Evolutionary conservation across 2,113 vertebrate species (phyloP).

Genomic region (Microcebus jonahi): DNA sequence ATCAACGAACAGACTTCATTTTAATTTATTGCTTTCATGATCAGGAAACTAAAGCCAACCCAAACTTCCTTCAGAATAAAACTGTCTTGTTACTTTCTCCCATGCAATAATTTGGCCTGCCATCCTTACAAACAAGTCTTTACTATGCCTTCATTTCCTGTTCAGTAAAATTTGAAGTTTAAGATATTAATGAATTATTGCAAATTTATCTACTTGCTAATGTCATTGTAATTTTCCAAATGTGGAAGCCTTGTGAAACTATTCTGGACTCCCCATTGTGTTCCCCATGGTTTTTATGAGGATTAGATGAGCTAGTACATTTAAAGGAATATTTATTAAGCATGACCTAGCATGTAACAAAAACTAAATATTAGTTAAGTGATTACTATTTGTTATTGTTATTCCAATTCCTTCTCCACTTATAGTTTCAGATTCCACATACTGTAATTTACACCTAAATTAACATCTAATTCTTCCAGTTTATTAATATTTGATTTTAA

Average conservation of each 20-base stretch:
- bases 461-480: neutral
- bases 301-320: neutral
- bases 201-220: neutral
- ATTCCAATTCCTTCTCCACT: neutral
- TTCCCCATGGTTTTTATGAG: neutral
- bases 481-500: neutral
- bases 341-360: neutral
- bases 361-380: neutral
- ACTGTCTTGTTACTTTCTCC: neutral
- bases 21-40: neutral
- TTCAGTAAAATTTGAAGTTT: neutral
- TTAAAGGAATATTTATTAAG: neutral
- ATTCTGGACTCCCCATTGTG: neutral
- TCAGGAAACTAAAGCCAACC: neutral
- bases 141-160: neutral
- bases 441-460: neutral
- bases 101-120: neutral
- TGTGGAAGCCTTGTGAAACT: neutral
- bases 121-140: neutral
- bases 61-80: conserved; percentile 28
- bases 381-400: neutral
- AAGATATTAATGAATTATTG: neutral
- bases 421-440: neutral
- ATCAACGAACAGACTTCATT: neutral
- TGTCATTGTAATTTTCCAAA: neutral